Evolutionary conservation across 2,888 invertebrate species (phyloP), one percentile per base, ranked within the genome.

Genomic region (Thysanoteuthis rhombus): DNA sequence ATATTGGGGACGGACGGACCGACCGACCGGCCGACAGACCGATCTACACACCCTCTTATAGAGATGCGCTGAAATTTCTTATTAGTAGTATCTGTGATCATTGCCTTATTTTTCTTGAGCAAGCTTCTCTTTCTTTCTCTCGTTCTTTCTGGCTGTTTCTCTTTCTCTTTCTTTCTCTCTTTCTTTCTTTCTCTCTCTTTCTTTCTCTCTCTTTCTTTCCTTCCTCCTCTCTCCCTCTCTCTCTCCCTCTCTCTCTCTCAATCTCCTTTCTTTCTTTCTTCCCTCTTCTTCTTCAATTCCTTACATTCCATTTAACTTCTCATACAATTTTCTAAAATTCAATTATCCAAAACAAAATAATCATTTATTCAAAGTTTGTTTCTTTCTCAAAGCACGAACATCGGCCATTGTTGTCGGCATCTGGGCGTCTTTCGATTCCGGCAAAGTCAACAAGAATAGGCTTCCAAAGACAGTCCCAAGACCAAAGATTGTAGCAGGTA

Each of bases 391-490:
- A 38, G 19, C 42, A 4, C 92, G 40, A n/a, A 92, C 92, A 39
- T 92, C 92, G 28, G 42, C 92, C 92, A 92, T 92, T 92, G 92
- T 92, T 19, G 40, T 92, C 19, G 92, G 92, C 92, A 92, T 92
- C 36, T 92, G 92, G n/a, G 45, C 28, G 12, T 40, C 32, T 12
- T 42, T 32, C 8, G 39, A 45, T 92, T 92, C 92, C 10, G 92
- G 92, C 36, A 92, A n/a, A 42, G 16, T n/a, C 19, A 45, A 12
- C 36, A 92, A 45, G 5, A 92, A 45, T n/a, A 45, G n/a, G 8
- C 40, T 40, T 19, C 92, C 40, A 6, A 40, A 19, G 5, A 42
- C 19, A 39, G 19, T 45, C 1, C 92, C 92, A 32, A 92, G 5
- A 19, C 92, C 45, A 45, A 92, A 92, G 32, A 92, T 92, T 0